Base-by-base conservation (phyloP, 2,888 invertebrate species). In the Agrochola litura region DNA sequence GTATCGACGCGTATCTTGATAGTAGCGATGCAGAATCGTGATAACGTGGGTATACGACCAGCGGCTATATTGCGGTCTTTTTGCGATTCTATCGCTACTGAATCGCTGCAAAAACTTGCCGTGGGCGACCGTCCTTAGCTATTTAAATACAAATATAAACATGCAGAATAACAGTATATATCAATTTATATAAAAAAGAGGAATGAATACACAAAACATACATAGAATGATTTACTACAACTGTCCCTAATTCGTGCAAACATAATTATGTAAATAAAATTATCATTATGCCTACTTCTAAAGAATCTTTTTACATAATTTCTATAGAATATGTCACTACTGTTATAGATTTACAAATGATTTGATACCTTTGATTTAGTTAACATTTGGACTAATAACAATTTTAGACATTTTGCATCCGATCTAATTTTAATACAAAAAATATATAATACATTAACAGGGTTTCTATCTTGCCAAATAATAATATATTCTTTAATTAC, bases 391-490 rank as follows among this genome's bases (percentile, higher is more conserved):
- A 75, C 41, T 67, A 73, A 73, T 73, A 71, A 67, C 64, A 77
- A 60, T 83, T 83, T 73, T 76, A 70, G 73, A 82, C 46, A 78
- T 80, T 85, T 71, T 63, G 70, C 22, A 82, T 72, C 61, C 5
- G 37, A 78, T 69, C 52, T 43, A 71, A 73, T 69, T 82, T 82
- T 52, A 56, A 67, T 86, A 76, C 71, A 80, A 79, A 82, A 80
- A 79, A 77, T 83, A 86, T 77, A 70, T 71, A 73, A 73, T 81
- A 83, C 78, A 78, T 73, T 63, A 70, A 67, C 46, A 83, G 70
- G 78, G 73, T 77, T 77, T 30, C 69, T 85, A 83, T 64, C 12
- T 68, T 68, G 49, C 70, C 30, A 52, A 81, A 67, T 46, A 46
- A 46, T 46, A 46, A 12, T 76, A 64, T 61, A 67, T 72, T 25